These are phyloP conservation scores for Calcarius lapponicus DNA, from an alignment of 2,797 vertebrate genomes.

Conservation along the genomic window DNA sequence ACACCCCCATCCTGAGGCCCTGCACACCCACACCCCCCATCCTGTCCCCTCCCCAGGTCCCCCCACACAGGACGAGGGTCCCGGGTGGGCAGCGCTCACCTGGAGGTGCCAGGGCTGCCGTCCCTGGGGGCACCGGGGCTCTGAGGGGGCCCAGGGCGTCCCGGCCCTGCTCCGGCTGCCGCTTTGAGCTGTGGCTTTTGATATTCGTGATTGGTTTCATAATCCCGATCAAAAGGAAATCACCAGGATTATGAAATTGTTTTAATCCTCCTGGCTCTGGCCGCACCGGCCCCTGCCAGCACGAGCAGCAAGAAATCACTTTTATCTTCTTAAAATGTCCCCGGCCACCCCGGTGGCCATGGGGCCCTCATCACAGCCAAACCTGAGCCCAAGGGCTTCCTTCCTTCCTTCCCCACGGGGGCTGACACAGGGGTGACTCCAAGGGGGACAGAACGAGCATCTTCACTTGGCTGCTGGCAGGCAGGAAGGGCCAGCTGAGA, in stretches of 20 bases:
- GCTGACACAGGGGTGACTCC: not conserved
- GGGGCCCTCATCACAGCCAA: not conserved
- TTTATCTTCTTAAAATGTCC: conserved; percentile 1
- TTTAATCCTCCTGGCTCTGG: conserved; percentile 62
- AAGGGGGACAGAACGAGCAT: rapidly evolving
- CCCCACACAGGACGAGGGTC: not conserved
- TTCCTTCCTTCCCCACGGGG: not conserved
- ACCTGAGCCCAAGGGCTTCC: not conserved
- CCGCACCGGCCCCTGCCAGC: not conserved
- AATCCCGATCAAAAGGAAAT: conserved; percentile 76
- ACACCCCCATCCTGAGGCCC: no score
- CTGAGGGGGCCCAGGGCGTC: not conserved
- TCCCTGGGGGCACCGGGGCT: not conserved
- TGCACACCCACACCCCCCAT: no score
- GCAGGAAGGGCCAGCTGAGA: not conserved
- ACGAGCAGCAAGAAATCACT: conserved; percentile 18
- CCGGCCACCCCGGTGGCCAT: not conserved
- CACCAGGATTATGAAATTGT: conserved; percentile 73
- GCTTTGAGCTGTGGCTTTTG: conserved; percentile 69
- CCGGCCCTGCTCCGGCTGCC: not conserved
- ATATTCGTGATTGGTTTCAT: conserved; percentile 79
- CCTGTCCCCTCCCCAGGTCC: not conserved
- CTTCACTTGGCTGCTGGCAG: not conserved
- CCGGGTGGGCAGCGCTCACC: not conserved
- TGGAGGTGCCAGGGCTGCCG: not conserved